Evolutionary conservation across 2,797 vertebrate genomes (phyloP), one percentile per base, ranked within the genome.

Genomic region (Clarias laeviceps): DNA sequence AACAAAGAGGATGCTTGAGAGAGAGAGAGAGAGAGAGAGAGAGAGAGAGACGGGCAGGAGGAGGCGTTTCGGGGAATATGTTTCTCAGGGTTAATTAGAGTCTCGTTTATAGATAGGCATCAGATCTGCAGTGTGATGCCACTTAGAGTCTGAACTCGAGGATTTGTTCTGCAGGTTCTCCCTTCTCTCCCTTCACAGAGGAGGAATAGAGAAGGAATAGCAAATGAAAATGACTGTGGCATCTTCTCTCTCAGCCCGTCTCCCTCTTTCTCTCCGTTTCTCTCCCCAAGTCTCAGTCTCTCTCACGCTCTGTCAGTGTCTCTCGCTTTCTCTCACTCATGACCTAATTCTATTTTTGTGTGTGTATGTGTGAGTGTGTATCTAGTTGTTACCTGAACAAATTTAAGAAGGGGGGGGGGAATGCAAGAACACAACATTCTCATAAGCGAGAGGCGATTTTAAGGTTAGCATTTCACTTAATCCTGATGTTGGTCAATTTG

Each of bases 41-140:
- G 24, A 57, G 54, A 57, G 2, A 50, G n/a, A 62, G 68, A 70
- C 37, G n/a, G 20, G 18, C 15, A 1, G 29, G 11, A n/a, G 1
- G 5, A 82, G 68, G 83, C 18, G 56, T 80, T 85, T 88, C 65
- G 27, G n/a, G 54, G 56, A 72, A 77, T 24, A 77, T 24, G 56
- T 87, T 82, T 64, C 54, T 78, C 45, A 82, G 73, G 59, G 78
- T 85, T 82, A 88, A 88, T 57, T 45, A 64, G 77, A 69, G 68
- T 45, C 45, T 87, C 72, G 86, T 80, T 54, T 88, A 80, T 32
- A 86, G 32, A 84, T 80, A 4, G 76, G 85, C 83, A 91, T 90
- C 82, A 81, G 66, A 68, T 69, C 37, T 29, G 54, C 14, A 24
- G 34, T 34, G 82, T 70, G 81, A 86, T 32, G 32, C 64, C 40